Evolutionary conservation across 2,113 vertebrate species (phyloP).

Genomic region (Salvelinus sp.): DNA sequence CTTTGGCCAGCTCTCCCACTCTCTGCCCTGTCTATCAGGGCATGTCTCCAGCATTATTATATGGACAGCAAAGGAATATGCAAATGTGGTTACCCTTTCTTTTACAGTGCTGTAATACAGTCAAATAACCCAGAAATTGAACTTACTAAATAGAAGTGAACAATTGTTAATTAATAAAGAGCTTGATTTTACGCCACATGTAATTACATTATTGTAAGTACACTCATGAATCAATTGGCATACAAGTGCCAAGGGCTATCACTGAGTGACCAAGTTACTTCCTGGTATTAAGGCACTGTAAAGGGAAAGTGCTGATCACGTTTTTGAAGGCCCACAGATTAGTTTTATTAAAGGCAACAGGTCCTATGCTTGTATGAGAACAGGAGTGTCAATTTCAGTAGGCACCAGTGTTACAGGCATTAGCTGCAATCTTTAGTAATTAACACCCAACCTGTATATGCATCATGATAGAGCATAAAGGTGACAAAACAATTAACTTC

Average conservation of each 20-base stretch:
- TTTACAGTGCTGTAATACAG: slow-evolving; percentile 26
- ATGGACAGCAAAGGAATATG: slow-evolving; percentile 6
- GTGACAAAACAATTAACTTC: not conserved
- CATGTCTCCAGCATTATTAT: slow-evolving; percentile 22
- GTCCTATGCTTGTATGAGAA: slow-evolving; percentile 44
- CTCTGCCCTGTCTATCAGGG: not conserved
- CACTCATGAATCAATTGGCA: slow-evolving; percentile 34
- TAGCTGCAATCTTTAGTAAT: slow-evolving; percentile 25
- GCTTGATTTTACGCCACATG: slow-evolving; percentile 18
- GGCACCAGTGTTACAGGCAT: slow-evolving; percentile 62
- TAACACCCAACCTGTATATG: slow-evolving; percentile 17
- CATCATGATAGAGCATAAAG: slow-evolving; percentile 25
- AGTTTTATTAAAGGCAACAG: slow-evolving; percentile 24
- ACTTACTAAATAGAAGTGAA: slow-evolving; percentile 10
- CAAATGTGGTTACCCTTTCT: slow-evolving; percentile 15
- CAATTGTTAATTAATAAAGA: slow-evolving; percentile 20
- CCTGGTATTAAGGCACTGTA: slow-evolving; percentile 43
- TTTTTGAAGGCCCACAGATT: slow-evolving; percentile 24
- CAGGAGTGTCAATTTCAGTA: slow-evolving; percentile 50
- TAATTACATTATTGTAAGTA: slow-evolving; percentile 41
- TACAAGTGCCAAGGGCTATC: slow-evolving; percentile 33
- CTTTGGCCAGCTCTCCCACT: not conserved
- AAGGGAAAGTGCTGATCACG: slow-evolving; percentile 11
- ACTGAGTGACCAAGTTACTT: slow-evolving; percentile 24
- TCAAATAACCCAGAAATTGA: slow-evolving; percentile 44